phyloP scores from a whole-genome alignment of 2,113 vertebrate genomes.

The Archilochus colubris region DNA sequence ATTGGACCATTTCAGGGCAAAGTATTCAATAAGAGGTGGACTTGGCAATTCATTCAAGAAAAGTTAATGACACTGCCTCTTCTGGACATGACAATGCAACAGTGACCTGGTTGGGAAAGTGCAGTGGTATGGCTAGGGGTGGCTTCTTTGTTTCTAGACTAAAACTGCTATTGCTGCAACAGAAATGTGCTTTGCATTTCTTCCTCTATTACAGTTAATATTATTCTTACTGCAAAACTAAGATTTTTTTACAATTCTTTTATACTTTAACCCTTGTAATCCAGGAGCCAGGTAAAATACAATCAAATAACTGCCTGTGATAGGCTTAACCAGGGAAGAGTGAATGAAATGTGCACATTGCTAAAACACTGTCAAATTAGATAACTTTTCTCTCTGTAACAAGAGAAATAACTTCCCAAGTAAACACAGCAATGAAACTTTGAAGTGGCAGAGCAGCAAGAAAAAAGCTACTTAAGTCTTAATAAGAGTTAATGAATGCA shows the following conservation, averaged over 20 bases:
- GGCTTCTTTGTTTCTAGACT: not conserved
- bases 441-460: not conserved
- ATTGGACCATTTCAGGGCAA: conserved; percentile 32
- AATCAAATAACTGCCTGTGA: not conserved
- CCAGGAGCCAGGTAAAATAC: not conserved
- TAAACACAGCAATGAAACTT: not conserved
- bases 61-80: conserved; percentile 28
- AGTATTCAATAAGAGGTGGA: not conserved
- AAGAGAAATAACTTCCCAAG: not conserved
- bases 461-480: not conserved
- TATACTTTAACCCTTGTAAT: not conserved
- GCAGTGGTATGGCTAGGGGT: not conserved
- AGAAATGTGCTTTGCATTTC: not conserved
- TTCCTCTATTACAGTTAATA: not conserved
- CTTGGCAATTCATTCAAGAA: conserved; percentile 3
- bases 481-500: not conserved
- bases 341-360: rapidly evolving
- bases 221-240: not conserved
- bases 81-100: not conserved
- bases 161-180: not conserved
- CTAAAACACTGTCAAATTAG: not conserved
- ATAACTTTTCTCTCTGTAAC: not conserved
- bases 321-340: not conserved
- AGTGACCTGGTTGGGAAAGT: not conserved
- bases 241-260: not conserved